Conservation (phyloP, 2,113 vertebrate species). For the Eira barbara region DNA sequence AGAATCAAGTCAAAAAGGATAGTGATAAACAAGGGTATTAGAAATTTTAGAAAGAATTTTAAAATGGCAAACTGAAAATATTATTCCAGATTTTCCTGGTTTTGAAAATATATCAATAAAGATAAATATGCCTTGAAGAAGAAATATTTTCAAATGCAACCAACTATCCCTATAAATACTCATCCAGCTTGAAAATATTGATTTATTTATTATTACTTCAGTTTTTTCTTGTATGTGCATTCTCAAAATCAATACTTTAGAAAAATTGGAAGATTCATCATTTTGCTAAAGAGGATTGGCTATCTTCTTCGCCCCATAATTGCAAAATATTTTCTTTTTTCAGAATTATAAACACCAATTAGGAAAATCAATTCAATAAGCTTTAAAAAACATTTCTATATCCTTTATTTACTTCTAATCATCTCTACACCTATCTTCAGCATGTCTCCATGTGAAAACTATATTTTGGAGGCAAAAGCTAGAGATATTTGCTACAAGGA, state of each 20-base stretch:
- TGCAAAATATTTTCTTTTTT: not conserved
- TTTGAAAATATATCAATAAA: not conserved
- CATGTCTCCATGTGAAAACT: not conserved
- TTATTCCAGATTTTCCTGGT: not conserved
- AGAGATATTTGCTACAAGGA: not conserved
- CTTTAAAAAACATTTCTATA: not conserved
- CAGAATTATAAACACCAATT: not conserved
- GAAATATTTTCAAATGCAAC: not conserved
- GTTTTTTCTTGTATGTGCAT: not conserved
- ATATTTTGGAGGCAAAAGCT: not conserved
- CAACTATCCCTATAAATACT: not conserved
- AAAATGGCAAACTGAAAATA: not conserved
- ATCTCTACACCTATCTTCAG: not conserved
- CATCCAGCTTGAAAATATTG: not conserved
- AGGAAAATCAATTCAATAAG: not conserved
- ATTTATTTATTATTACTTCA: not conserved
- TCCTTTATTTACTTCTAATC: not conserved
- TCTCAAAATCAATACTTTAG: not conserved
- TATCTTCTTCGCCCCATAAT: not conserved
- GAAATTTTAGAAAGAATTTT: not conserved
- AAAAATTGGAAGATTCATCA: not conserved
- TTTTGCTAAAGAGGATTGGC: not conserved
- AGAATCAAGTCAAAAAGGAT: not conserved
- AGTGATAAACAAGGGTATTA: not conserved
- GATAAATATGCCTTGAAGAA: not conserved